phyloP scores from a whole-genome alignment of 2,888 invertebrate genomes.

The Drosophila hamatofila region DNA sequence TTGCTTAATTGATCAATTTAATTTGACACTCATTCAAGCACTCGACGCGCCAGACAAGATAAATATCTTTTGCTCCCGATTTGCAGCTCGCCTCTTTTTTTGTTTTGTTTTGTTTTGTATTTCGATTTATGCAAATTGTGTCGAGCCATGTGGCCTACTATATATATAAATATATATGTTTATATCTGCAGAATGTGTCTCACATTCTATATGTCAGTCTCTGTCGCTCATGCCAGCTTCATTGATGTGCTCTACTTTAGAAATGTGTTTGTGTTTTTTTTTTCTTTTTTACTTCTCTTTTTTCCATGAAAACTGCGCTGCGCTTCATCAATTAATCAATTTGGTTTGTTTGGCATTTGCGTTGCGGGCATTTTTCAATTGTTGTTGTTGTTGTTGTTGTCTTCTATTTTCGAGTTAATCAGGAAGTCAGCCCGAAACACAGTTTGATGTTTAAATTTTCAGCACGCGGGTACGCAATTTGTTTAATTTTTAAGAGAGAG shows the following conservation, averaged over 20 bases:
- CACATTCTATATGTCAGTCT: constrained; percentile 14
- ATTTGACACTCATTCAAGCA: constrained; percentile 81
- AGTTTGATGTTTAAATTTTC: constrained; percentile 75
- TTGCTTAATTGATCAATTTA: constrained; percentile 83
- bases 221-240: constrained; percentile 11
- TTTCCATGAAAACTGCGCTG: constrained; percentile 66
- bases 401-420: constrained; percentile 69
- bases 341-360: constrained; percentile 63
- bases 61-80: constrained; percentile 76
- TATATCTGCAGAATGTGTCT: constrained; percentile 1
- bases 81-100: constrained; percentile 60
- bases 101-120: constrained; percentile 54
- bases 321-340: constrained; percentile 78
- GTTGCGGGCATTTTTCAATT: constrained; percentile 46
- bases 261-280: constrained; percentile 17
- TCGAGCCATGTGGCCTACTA: constrained; percentile 68
- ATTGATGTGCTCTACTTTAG: constrained; percentile 51
- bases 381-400: constrained; percentile 27
- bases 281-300: constrained; percentile 16
- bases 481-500: constrained; percentile 57
- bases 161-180: constrained; percentile 8
- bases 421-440: constrained; percentile 66
- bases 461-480: constrained; percentile 66
- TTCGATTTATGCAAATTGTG: constrained; percentile 80
- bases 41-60: constrained; percentile 64